Conservation (phyloP, 2,113 vertebrate genomes). For the Paracanthobrama guichenoti region DNA sequence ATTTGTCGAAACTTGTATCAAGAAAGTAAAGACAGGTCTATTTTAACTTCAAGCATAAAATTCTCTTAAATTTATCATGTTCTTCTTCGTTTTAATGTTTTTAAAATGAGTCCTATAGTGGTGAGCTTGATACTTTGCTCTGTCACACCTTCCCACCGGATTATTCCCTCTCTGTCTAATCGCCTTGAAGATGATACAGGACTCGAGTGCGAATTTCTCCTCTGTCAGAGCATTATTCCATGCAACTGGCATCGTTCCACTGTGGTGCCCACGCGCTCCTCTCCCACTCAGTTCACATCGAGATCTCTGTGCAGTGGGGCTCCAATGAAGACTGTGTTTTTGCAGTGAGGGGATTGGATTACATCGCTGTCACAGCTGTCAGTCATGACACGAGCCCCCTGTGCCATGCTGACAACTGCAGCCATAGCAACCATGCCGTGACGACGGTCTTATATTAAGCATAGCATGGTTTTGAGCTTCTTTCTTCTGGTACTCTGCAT, state of each 20-base stretch:
- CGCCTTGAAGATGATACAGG: not conserved
- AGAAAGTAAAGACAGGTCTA: no score
- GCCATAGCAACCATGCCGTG: constrained; percentile 68
- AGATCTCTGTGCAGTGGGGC: constrained; percentile 36
- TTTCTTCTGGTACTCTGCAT: not conserved
- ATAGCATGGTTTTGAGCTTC: constrained; percentile 23
- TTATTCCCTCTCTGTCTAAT: not conserved
- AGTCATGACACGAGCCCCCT: constrained; percentile 59
- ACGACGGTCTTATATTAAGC: constrained; percentile 54
- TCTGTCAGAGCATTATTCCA: not conserved
- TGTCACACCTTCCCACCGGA: not conserved
- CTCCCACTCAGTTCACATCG: constrained; percentile 13
- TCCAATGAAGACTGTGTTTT: constrained; percentile 51
- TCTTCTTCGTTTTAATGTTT: not conserved
- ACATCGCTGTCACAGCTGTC: constrained; percentile 70
- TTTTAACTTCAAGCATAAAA: not conserved
- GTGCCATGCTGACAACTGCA: constrained; percentile 64
- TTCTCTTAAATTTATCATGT: not conserved
- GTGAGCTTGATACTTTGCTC: not conserved
- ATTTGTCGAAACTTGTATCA: not conserved
- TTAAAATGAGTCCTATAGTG: not conserved
- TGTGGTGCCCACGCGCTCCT: constrained; percentile 11
- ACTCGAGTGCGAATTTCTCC: constrained; percentile 9
- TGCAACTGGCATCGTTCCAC: not conserved
- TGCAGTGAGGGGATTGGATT: constrained; percentile 59